phyloP scores from a whole-genome alignment of 2,797 vertebrate genomes.

The Halcyon smyrnensis region DNA sequence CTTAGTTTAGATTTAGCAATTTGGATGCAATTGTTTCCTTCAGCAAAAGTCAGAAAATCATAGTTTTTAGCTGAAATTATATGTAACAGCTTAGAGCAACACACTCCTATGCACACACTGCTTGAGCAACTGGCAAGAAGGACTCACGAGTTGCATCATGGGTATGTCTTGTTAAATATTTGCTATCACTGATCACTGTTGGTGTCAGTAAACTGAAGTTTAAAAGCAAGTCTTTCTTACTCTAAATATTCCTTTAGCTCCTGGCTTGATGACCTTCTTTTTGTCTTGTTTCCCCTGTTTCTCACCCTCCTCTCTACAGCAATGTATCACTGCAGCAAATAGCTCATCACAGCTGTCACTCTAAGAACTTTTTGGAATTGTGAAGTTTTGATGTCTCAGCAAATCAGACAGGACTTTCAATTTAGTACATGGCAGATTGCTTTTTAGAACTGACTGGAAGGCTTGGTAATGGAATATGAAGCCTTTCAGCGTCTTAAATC shows the following conservation, averaged over 20 bases:
- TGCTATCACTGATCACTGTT: not conserved
- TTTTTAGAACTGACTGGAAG: slow-evolving; percentile 46
- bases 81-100: not conserved
- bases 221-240: not conserved
- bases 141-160: not conserved
- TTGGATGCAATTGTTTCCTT: not conserved
- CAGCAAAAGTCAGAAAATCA: not conserved
- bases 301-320: not conserved
- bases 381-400: slow-evolving; percentile 54
- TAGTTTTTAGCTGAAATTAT: not conserved
- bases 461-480: slow-evolving; percentile 62
- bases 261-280: not conserved
- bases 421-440: slow-evolving; percentile 68
- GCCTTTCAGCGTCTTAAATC: slow-evolving; percentile 69
- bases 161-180: not conserved
- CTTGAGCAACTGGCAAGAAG: not conserved
- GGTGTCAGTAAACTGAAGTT: not conserved
- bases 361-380: slow-evolving; percentile 20
- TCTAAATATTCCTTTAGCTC: not conserved
- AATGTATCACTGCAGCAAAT: not conserved
- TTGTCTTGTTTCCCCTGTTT: slow-evolving; percentile 17
- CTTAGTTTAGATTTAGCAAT: not conserved
- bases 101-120: rapidly evolving
- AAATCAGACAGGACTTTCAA: slow-evolving; percentile 66
- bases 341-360: slow-evolving; percentile 14